A percentile compares a stretch with the other conserved stretches of the same genome.
Evolutionary conservation across 2,797 vertebrate species (phyloP).

Genomic region (Austrolebias charrua): DNA sequence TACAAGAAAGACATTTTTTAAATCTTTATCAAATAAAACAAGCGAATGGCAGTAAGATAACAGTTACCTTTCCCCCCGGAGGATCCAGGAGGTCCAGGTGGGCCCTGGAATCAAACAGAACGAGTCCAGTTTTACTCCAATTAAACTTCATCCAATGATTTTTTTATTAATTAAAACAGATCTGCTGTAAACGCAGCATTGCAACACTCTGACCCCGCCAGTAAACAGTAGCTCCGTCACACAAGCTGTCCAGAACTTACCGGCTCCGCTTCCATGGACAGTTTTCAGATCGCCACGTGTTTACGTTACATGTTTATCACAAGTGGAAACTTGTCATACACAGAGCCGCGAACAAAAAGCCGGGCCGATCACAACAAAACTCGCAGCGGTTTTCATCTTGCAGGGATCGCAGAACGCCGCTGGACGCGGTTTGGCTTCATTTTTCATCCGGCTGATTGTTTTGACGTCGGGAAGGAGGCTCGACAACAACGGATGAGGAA

Average conservation of each 20-base stretch:
- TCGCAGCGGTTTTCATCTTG: conserved; percentile 45
- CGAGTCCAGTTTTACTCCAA: background rate
- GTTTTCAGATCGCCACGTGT: conserved; percentile 10
- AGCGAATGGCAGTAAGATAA: background rate
- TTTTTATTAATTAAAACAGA: too few species aligned
- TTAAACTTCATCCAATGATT: background rate
- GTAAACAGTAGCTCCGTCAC: background rate
- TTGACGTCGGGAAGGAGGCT: conserved; percentile 10
- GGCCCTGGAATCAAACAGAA: conserved; percentile 76
- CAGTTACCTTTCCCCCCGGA: conserved; percentile 85
- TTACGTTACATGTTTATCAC: conserved; percentile 21
- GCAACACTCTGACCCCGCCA: background rate
- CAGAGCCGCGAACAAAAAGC: conserved; percentile 39
- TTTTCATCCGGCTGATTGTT: conserved; percentile 35
- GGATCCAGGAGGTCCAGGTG: conserved; percentile 84
- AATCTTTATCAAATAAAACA: too few species aligned
- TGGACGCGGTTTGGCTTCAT: conserved; percentile 35
- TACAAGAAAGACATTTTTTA: too few species aligned
- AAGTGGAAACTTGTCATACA: conserved; percentile 18
- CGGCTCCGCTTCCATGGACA: conserved; percentile 6
- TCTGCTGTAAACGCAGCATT: background rate
- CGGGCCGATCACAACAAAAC: conserved; percentile 40
- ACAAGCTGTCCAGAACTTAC: background rate
- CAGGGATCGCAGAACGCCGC: conserved; percentile 35
- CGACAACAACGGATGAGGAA: conserved; percentile 23